Base-by-base conservation (phyloP, 2,888 invertebrate genomes). In the Atherix ibis region DNA sequence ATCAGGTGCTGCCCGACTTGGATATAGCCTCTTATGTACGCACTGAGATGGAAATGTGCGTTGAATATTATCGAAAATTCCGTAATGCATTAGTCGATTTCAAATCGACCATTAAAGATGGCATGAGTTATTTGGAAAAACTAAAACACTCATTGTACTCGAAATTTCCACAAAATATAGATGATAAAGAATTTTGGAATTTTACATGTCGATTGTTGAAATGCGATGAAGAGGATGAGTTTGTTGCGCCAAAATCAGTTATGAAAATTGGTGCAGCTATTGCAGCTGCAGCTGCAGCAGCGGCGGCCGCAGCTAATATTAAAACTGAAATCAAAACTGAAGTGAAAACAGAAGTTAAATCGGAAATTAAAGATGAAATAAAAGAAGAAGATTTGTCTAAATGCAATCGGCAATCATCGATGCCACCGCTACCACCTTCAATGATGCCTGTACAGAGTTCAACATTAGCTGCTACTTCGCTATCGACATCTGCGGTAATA, bases 21-120 rank as follows among this genome's bases (percentile, higher is more conserved):
- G 77, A 80, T 47, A 65, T 91, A 34, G 74, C 84, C 1, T 71
- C 78, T 44, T 80, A 82, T 50, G 72, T 87, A 10, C 77, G 87
- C 58, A 76, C 77, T 43, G 87, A 89, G 63, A 84, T 92, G 67
- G 76, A 78, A 58, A 74, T 76, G 50, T 77, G 84, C 50, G 77
- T 82, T 10, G 82, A 85, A 45, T 89, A 87, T 58, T 89, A 89
- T 53, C 70, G 72, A 39, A 72, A 73, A 41, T 61, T 53, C 44
- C 71, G 75, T 38, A 66, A 66, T 28, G 78, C 79, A 44, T 68
- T 73, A 40, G 62, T 77, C 1, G 70, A 73, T 45, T 80, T 81
- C 48, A 64, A 64, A 31, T 70, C 44, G 15, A 46, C 48, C 17
- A 58, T 49, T 38, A 54, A 48, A 34, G 58, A 58, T 13, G 76